phyloP scores from a whole-genome alignment of 1,140 invertebrate genomes.

The Drosophila parabipectinata region DNA sequence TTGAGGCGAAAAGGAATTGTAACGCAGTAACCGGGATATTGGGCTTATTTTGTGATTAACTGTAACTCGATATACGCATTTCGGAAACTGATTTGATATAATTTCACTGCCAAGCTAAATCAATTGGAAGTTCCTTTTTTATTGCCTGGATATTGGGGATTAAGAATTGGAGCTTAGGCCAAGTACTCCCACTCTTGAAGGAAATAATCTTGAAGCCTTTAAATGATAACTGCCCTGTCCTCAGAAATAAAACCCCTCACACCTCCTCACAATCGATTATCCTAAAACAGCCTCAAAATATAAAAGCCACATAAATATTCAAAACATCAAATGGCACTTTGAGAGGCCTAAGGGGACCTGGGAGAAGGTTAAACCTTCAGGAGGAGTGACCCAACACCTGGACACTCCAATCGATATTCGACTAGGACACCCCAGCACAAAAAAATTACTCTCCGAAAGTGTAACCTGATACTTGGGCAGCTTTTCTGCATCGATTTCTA shows the following conservation, averaged over 20 bases:
- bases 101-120: not conserved
- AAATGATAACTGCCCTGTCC: not conserved
- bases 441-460: slow-evolving; percentile 6
- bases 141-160: not conserved
- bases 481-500: slow-evolving; percentile 70
- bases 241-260: too few species aligned
- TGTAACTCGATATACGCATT: slow-evolving; percentile 49
- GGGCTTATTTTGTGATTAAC: slow-evolving; percentile 48
- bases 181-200: not conserved
- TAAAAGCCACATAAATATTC: not conserved
- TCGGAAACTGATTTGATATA: slow-evolving; percentile 15
- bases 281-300: not conserved
- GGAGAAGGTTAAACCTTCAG: not conserved
- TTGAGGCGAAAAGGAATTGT: slow-evolving; percentile 3
- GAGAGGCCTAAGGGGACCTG: not conserved
- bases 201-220: not conserved
- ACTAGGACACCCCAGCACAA: not conserved
- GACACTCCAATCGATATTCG: slow-evolving; percentile 1
- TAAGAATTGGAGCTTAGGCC: not conserved
- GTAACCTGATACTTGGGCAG: slow-evolving; percentile 68
- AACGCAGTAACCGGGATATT: slow-evolving; percentile 23
- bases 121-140: slow-evolving; percentile 1
- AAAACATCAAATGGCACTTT: slow-evolving; percentile 9
- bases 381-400: slow-evolving; percentile 9
- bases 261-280: slow-evolving; percentile 2